Base-by-base conservation (phyloP, 2,888 invertebrate genomes). In the Brachyopa scutellaris region DNA sequence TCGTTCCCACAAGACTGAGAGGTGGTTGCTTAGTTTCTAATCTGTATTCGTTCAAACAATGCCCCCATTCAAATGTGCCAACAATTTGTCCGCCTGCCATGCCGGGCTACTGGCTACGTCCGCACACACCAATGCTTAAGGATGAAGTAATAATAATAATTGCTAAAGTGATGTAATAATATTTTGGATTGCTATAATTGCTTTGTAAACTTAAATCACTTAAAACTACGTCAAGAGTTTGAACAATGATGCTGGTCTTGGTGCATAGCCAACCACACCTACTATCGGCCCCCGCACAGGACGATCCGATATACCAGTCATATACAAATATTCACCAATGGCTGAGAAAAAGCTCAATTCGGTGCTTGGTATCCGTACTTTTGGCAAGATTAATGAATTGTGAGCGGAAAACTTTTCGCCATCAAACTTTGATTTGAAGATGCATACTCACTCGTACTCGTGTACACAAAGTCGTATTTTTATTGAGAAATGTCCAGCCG, bases 141-240 rank as follows among this genome's bases (percentile, higher is more conserved):
- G 74, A 57, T 61, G 31, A 66, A 49, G 26, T 61, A 74, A 49
- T 67, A 33, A 74, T 72, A 59, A 78, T 79, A 74, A 80, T 74
- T 61, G 69, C 62, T 55, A 51, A 62, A 74, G 74, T 80, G 67
- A 74, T 59, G 61, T 57, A 74, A 80, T 62, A 74, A 80, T 80
- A 80, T 74, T 74, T 80, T 17, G 66, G 74, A 80, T 80, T 80
- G 74, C 42, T 55, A 74, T 80, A 80, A 80, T 74, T 80, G 74
- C 79, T 80, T 80, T 61, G 74, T 47, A 74, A 74, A 74, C 62
- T 62, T 80, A 67, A 74, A 80, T 62, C 79, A 69, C 69, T 80
- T 80, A 47, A 74, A 69, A 80, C 62, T 74, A 62, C 62, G 47
- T 64, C 53, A 38, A 45, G 73, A 73, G 40, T 67, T 67, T 55